Conservation (phyloP, 1,140 invertebrate species). For the Acarapis woodi region DNA sequence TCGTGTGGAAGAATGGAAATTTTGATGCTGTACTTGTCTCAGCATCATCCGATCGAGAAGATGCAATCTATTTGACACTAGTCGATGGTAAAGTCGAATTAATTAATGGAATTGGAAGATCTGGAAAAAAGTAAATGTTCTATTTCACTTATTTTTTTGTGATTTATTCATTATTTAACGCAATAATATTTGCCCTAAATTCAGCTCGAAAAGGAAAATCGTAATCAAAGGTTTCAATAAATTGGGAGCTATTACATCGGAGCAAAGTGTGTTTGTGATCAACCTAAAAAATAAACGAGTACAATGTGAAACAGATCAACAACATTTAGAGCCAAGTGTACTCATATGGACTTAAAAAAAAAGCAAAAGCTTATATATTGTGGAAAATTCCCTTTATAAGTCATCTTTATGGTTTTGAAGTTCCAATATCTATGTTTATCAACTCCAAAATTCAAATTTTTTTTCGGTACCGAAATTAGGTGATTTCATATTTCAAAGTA, state of each 20-base stretch:
- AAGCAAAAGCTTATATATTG: background rate
- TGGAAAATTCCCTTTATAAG: background rate
- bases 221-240: constrained; percentile 1
- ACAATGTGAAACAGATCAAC: constrained; percentile 8
- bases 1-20: constrained; percentile 38
- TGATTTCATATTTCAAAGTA: background rate
- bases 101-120: constrained; percentile 34
- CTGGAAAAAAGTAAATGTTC: constrained; percentile 15
- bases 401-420: background rate
- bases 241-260: constrained; percentile 5
- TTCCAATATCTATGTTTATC: background rate
- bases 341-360: constrained; percentile 7
- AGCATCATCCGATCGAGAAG: constrained; percentile 29
- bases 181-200: background rate
- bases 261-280: constrained; percentile 8
- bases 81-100: constrained; percentile 46
- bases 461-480: background rate
- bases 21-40: constrained; percentile 44
- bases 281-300: constrained; percentile 9
- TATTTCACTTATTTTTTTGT: background rate
- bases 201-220: constrained; percentile 5
- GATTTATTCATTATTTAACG: background rate
- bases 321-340: constrained; percentile 3
- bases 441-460: background rate
- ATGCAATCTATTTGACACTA: constrained; percentile 40